These are phyloP conservation scores for Diachasma alloeum DNA, from an alignment of 1,140 invertebrate species.

Conservation along the genomic window DNA sequence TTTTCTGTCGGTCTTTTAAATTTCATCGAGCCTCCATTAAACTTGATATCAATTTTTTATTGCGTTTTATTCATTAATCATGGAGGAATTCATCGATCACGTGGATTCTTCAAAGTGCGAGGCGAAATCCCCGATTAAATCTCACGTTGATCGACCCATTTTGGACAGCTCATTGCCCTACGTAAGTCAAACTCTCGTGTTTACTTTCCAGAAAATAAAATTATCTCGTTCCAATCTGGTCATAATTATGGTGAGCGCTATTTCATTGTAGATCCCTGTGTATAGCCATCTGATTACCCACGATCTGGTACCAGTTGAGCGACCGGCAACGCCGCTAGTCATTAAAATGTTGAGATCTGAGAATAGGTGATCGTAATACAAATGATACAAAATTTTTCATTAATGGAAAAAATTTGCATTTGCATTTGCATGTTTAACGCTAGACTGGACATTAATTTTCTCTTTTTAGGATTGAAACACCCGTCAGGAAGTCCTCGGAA, in stretches of 20 bases:
- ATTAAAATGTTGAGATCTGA: conserved; percentile 35
- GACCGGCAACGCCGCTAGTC: conserved; percentile 39
- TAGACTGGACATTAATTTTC: too few species aligned
- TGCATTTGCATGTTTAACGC: too few species aligned
- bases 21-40: too few species aligned
- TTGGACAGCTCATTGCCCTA: conserved; percentile 48
- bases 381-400: background rate
- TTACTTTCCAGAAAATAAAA: background rate
- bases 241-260: background rate
- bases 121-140: background rate
- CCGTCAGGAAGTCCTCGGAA: background rate
- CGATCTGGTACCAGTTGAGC: conserved; percentile 43
- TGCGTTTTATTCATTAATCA: background rate
- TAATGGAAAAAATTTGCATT: background rate
- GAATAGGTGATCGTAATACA: conserved; percentile 15
- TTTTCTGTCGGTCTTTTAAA: too few species aligned
- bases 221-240: too few species aligned
- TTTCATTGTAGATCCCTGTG: conserved; percentile 46
- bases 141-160: background rate
- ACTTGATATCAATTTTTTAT: too few species aligned
- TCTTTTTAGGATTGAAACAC: background rate
- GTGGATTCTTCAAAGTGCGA: background rate
- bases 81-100: background rate
- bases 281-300: conserved; percentile 47
- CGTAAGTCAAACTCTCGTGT: conserved; percentile 37